phyloP scores from a whole-genome alignment of 2,797 vertebrate species.

The Monodelphis domestica region DNA sequence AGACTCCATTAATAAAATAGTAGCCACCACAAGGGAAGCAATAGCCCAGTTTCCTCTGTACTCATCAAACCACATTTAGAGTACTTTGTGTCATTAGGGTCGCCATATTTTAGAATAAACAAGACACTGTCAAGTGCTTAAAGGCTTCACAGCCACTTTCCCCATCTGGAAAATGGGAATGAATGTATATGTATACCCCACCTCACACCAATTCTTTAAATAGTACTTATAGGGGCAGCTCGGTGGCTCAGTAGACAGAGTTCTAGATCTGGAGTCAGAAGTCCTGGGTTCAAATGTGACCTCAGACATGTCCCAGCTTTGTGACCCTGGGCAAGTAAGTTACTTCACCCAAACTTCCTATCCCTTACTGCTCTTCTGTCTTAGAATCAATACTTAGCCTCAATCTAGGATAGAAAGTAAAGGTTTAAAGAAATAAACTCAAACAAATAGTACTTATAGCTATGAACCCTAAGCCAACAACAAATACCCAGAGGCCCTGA shows the following conservation, averaged over 20 bases:
- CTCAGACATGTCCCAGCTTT: too few species aligned
- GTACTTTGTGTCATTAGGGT: neutral
- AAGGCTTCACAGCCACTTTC: neutral
- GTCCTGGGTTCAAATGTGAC: too few species aligned
- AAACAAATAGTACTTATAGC: neutral
- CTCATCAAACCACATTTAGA: neutral
- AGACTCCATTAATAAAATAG: neutral
- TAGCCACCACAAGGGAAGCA: neutral
- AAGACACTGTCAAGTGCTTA: neutral
- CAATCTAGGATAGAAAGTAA: too few species aligned
- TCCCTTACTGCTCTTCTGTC: too few species aligned
- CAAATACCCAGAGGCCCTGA: neutral
- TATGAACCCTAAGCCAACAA: neutral
- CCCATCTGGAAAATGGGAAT: neutral
- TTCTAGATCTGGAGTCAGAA: too few species aligned
- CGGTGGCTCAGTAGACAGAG: too few species aligned
- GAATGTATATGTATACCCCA: neutral
- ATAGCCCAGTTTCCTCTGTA: neutral
- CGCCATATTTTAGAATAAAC: neutral
- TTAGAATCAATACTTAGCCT: too few species aligned
- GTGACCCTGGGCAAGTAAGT: too few species aligned
- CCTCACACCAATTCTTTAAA: neutral
- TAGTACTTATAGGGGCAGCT: too few species aligned
- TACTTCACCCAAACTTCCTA: too few species aligned
- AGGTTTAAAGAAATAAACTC: too few species aligned